Conservation (phyloP, 2,888 invertebrate genomes). For the Ceriagrion tenellum region DNA sequence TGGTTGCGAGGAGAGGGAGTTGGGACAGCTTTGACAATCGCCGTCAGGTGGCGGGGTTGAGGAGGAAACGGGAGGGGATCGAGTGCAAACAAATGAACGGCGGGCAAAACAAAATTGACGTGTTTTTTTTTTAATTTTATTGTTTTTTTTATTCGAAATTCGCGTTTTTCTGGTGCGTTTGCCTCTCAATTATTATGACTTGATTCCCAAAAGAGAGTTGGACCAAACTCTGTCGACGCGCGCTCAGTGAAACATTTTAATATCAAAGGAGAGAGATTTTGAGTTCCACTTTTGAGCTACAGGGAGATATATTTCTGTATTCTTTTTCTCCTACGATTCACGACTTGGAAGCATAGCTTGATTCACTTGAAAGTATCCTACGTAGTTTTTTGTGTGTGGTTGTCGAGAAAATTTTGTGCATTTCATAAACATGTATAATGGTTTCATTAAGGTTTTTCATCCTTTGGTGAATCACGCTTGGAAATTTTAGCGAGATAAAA, state of each 20-base stretch:
- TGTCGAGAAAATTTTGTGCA: too few species aligned
- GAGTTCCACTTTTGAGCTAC: too few species aligned
- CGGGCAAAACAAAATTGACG: background rate
- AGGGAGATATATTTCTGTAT: too few species aligned
- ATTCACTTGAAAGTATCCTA: too few species aligned
- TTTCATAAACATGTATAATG: too few species aligned
- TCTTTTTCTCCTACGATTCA: too few species aligned
- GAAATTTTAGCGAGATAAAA: too few species aligned
- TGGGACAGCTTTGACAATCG: slow-evolving; percentile 14
- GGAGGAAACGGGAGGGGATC: background rate
- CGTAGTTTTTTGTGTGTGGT: too few species aligned
- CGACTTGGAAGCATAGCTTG: too few species aligned
- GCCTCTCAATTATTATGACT: slow-evolving; percentile 19
- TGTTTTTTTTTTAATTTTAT: background rate
- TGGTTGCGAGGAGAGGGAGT: background rate
- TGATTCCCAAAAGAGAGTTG: background rate
- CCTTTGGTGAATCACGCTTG: too few species aligned
- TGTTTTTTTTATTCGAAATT: background rate
- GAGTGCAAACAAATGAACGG: slow-evolving; percentile 6
- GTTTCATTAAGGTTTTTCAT: too few species aligned
- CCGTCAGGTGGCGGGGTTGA: background rate
- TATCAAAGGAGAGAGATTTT: background rate
- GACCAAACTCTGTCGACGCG: background rate
- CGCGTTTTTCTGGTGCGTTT: slow-evolving; percentile 12
- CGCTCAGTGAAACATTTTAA: background rate